Evolutionary conservation across 2,113 vertebrate species (phyloP).

Genomic region (Scytalopus superciliaris): DNA sequence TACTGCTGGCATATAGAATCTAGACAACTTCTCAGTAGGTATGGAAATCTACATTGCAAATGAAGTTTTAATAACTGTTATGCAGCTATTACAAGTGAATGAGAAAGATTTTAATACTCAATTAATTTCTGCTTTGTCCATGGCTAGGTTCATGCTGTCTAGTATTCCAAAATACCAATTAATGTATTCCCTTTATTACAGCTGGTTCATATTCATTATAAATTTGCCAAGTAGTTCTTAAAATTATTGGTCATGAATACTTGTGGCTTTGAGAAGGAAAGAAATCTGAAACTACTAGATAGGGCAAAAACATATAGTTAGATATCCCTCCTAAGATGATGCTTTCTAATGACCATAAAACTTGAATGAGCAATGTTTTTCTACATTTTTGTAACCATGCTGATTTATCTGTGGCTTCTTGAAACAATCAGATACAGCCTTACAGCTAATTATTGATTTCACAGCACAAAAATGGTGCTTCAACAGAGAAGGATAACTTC

Average conservation of each 20-base stretch:
- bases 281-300: background rate
- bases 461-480: background rate
- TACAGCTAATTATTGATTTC: background rate
- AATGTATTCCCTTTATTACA: background rate
- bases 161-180: background rate
- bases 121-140: background rate
- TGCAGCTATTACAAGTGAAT: background rate
- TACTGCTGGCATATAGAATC: background rate
- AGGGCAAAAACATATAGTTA: background rate
- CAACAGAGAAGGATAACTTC: background rate
- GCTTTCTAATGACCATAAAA: background rate
- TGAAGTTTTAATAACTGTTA: background rate
- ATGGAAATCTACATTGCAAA: background rate
- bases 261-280: background rate
- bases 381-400: background rate
- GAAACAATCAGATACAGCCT: background rate
- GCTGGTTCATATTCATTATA: background rate
- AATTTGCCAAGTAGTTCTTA: background rate
- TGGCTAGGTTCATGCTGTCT: background rate
- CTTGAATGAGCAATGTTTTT: background rate
- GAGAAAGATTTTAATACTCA: background rate
- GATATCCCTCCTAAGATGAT: background rate
- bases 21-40: background rate
- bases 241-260: background rate
- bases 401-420: background rate